Percentiles rank a stretch among this genome's conserved stretches.
phyloP scores from a whole-genome alignment of 2,113 vertebrate genomes.

The Gorsachius goisagi region DNA sequence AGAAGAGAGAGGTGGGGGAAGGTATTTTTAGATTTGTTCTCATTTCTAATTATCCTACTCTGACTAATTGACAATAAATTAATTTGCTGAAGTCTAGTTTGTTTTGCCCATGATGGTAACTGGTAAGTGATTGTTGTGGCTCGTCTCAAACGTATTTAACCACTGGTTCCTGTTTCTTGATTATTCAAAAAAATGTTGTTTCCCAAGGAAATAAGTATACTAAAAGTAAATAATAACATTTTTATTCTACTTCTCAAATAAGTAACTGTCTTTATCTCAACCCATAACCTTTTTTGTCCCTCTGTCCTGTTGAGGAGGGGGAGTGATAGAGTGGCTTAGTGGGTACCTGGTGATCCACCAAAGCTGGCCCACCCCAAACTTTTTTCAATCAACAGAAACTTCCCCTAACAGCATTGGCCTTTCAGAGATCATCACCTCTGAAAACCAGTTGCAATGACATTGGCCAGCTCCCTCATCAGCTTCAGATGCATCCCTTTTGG shows the following conservation, averaged over 20 bases:
- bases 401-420: neutral
- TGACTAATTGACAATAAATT: neutral
- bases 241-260: neutral
- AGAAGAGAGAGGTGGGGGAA: neutral
- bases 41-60: neutral
- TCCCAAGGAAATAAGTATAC: neutral
- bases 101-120: neutral
- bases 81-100: neutral
- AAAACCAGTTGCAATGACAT: neutral
- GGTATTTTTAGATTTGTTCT: neutral
- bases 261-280: neutral
- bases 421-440: neutral
- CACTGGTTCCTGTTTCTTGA: neutral
- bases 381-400: neutral
- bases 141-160: neutral
- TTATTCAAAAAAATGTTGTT: neutral
- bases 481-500: neutral
- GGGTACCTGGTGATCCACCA: neutral
- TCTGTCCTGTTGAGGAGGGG: neutral
- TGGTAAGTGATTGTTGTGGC: neutral
- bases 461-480: neutral
- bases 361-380: neutral
- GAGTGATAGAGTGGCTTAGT: neutral
- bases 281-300: neutral
- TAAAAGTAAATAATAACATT: neutral